These are phyloP conservation scores for Erinaceus europaeus DNA, from an alignment of 2,113 vertebrate genomes.

Conservation along the genomic window DNA sequence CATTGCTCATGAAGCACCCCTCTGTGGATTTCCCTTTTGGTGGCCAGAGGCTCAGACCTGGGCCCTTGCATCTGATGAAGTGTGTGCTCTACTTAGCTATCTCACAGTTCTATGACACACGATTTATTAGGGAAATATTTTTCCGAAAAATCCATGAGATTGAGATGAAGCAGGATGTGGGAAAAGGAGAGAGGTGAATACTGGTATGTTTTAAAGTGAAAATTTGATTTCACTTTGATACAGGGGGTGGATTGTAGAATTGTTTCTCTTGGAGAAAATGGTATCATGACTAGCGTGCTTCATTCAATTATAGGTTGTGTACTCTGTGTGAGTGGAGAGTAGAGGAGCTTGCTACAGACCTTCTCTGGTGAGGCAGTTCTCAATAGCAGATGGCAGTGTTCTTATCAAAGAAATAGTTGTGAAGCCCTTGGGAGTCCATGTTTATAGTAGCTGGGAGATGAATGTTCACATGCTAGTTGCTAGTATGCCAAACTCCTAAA, in stretches of 20 bases:
- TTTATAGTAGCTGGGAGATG: not conserved
- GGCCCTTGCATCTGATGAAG: no score
- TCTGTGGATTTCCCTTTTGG: no score
- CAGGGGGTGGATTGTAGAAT: not conserved
- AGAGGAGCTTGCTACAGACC: no score
- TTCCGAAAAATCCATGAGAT: not conserved
- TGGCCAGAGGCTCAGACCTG: no score
- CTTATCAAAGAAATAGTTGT: not conserved
- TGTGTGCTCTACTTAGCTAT: no score
- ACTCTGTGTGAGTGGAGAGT: no score
- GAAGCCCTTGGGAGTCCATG: not conserved
- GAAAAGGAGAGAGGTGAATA: not conserved
- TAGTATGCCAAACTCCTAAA: no score
- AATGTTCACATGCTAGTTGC: no score
- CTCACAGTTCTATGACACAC: no score
- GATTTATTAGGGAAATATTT: not conserved
- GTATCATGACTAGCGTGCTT: not conserved
- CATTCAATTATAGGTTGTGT: not conserved
- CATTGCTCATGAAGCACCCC: no score
- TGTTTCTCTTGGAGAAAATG: not conserved
- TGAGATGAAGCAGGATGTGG: not conserved
- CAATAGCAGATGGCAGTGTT: not conserved
- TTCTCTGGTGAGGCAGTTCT: not conserved
- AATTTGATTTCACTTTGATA: not conserved
- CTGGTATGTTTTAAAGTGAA: not conserved